Base-by-base conservation (phyloP, 2,113 vertebrate genomes). In the Abramis brama region DNA sequence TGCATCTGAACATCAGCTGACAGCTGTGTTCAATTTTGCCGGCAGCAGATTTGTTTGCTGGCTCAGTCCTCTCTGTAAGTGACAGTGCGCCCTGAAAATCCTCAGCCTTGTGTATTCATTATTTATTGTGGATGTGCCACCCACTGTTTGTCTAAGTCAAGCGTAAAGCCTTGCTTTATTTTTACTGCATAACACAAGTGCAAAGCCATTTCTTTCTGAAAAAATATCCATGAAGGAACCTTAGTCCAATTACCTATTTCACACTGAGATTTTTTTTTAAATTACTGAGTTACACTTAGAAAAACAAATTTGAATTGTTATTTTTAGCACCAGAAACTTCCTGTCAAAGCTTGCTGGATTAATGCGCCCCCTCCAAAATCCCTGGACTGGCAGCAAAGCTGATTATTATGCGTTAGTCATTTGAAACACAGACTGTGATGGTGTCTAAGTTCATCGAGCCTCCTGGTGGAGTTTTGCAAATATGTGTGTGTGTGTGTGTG, bases 391-490 rank as follows among this genome's bases (percentile, higher is more conserved):
- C 75, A 8, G 80, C 15, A 88, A 88, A 88, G 85, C 83, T 85
- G 89, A 88, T 90, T 88, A 87, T 62, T 66, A 47, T 27, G 82
- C 60, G 30, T 83, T 87, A 73, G 66, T 79, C 75, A 71, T 85
- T 90, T 88, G 84, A 88, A 88, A 84, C 70, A 78, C 50, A 84
- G 78, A 81, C 62, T 25, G 30, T 62, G 70, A 36, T 45, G 39
- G 64, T 52, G 60, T 75, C 33, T 33, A 64, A 39, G 74, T 70
- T 80, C 39, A 50, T 64, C 36, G 1, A 43, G 36, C 74, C 47
- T 47, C 11, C 9, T 79, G 62, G 62, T 73, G 39, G 60, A 82
- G 62, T 82, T 70, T 47, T 70, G 43, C 36, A 30, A 64, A 21
- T 81, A 19, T 6, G 43, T 75, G n/a, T 47, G 73, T 27, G 43